Percentiles rank a stretch among this genome's conserved stretches.
Conservation (phyloP, 2,797 vertebrate species). For the Coendou prehensilis region DNA sequence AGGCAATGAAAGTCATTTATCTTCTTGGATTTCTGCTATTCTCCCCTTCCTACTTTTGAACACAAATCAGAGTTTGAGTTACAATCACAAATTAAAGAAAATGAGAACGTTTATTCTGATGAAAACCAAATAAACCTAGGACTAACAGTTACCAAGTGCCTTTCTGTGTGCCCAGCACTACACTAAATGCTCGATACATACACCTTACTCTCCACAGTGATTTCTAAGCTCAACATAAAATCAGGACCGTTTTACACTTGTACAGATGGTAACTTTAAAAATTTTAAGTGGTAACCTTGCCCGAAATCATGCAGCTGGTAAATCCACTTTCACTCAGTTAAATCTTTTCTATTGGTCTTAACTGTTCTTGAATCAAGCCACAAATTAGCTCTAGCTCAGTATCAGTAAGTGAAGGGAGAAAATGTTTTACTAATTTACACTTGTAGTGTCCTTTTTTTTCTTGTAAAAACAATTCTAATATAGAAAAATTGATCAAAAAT, state of each 20-base stretch:
- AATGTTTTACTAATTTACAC: background rate
- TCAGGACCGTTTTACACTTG: conserved; percentile 5
- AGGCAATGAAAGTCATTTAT: background rate
- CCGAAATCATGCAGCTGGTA: background rate
- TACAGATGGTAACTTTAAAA: background rate
- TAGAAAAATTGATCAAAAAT: conserved; percentile 25
- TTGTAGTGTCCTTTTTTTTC: background rate
- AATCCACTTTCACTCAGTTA: background rate
- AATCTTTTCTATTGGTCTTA: conserved; percentile 24
- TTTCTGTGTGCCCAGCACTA: background rate
- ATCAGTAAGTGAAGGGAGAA: background rate
- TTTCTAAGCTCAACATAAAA: background rate
- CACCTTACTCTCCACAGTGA: background rate
- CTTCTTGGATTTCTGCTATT: background rate
- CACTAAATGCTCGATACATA: background rate
- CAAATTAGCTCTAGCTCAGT: background rate
- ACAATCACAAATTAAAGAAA: background rate
- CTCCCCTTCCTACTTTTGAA: background rate
- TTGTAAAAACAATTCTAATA: background rate
- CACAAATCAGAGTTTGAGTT: background rate
- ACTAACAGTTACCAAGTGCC: background rate
- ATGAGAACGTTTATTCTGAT: background rate
- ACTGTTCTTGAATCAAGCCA: background rate
- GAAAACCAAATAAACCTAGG: background rate
- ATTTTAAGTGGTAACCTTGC: background rate